Conservation (phyloP, 2,888 invertebrate genomes). For the Tanytarsus gracilentus region DNA sequence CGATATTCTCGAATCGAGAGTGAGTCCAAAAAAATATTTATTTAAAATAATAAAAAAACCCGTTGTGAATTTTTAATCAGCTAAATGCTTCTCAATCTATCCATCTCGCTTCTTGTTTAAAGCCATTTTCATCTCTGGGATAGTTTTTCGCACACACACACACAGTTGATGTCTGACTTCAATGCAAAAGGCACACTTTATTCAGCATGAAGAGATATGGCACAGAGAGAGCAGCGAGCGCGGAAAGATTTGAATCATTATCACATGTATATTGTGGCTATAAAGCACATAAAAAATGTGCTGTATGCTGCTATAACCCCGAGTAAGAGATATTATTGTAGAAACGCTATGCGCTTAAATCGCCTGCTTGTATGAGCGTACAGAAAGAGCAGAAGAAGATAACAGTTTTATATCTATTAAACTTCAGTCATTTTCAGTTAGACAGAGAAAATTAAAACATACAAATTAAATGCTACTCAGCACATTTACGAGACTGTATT, state of each 20-base stretch:
- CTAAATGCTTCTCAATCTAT: not conserved
- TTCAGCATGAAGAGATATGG: not conserved
- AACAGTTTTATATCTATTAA: slow-evolving; percentile 28
- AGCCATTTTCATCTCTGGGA: slow-evolving; percentile 2
- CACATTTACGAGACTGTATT: no score
- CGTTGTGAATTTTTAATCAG: slow-evolving; percentile 28
- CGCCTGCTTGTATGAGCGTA: slow-evolving; percentile 22
- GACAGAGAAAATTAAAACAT: not conserved
- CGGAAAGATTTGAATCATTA: slow-evolving; percentile 26
- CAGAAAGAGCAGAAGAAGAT: no score
- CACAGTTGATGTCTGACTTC: no score
- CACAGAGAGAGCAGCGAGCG: not conserved
- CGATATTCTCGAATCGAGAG: no score
- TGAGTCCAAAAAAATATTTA: no score
- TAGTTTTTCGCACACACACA: no score
- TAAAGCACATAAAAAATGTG: not conserved
- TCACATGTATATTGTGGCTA: slow-evolving; percentile 14
- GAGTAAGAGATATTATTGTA: slow-evolving; percentile 7
- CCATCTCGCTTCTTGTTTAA: slow-evolving; percentile 2
- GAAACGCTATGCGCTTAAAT: slow-evolving; percentile 27
- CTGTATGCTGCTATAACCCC: not conserved
- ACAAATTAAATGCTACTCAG: no score
- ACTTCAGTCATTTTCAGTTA: slow-evolving; percentile 12
- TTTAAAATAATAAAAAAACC: slow-evolving; percentile 7
- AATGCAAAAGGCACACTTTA: not conserved